These are phyloP conservation scores for Luperina testacea DNA, from an alignment of 2,888 invertebrate species.

Conservation along the genomic window DNA sequence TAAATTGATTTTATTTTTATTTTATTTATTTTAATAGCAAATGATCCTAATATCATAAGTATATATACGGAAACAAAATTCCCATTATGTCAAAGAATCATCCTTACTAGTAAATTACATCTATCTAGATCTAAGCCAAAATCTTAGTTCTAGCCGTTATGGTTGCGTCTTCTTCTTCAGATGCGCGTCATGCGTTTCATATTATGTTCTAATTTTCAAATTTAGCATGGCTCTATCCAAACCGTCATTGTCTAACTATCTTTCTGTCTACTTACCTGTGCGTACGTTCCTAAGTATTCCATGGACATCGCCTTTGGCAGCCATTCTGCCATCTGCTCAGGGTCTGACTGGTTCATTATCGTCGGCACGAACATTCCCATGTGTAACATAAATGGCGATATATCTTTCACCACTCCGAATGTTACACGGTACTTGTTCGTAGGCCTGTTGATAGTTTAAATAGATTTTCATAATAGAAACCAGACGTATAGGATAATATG, in stretches of 20 bases:
- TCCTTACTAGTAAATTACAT: neutral
- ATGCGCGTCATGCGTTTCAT: neutral
- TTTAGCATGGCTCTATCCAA: neutral
- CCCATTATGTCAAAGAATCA: no score
- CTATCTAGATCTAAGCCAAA: neutral
- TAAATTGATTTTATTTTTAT: no score
- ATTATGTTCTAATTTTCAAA: neutral
- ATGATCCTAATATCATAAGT: no score
- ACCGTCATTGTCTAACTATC: neutral
- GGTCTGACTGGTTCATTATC: conserved; percentile 94
- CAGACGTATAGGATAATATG: neutral
- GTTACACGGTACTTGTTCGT: conserved; percentile 76
- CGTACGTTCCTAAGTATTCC: conserved; percentile 97
- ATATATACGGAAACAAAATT: no score
- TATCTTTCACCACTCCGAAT: conserved; percentile 88
- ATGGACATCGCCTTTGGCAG: conserved; percentile 93
- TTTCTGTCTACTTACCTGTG: conserved; percentile 90
- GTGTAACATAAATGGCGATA: conserved; percentile 93
- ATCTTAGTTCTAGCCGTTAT: neutral
- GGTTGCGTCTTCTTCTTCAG: neutral
- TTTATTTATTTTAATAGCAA: no score
- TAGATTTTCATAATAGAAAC: neutral
- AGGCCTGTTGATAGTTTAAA: conserved; percentile 69
- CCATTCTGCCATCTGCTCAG: conserved; percentile 96
- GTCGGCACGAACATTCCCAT: conserved; percentile 97